Base-by-base conservation (phyloP, 2,888 invertebrate species). In the Cheiracanthium punctorium region DNA sequence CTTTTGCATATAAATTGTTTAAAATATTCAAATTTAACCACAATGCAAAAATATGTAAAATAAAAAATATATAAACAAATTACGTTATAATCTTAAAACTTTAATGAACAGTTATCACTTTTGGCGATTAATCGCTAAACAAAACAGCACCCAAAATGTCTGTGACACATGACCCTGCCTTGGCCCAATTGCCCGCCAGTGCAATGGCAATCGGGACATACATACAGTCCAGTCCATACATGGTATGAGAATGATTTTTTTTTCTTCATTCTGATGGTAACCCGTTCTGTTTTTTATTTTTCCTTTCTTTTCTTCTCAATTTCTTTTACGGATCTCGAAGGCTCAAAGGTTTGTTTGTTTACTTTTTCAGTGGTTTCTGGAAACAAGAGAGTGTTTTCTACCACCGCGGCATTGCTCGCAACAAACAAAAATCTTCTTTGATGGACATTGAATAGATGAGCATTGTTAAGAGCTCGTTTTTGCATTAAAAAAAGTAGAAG, bases 131-230 rank as follows among this genome's bases (percentile, higher is more conserved):
- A 24, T 58, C 58, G 58, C 58, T 5, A 20, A 5, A 58, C 1
- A 1, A 2, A 58, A 24, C 69, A 72, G 82, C 82, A 82, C 82
- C 82, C 77, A 72, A n/a, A 58, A 72, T 71, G 70, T 48, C 24
- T 82, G 65, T n/a, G 29, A 30, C 10, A 28, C 20, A 17, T 76
- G 71, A 76, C 82, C 72, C 82, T 82, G 82, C 82, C 82, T 82
- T 82, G 82, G 82, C 82, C 82, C 72, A 82, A 65, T 82, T 82
- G 82, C 64, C 48, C 41, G 74, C 58, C 29, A 33, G 52, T 41
- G 32, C 77, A 48, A 37, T 43, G 48, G 75, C 74, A 74, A 81
- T 58, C 75, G 75, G 82, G 71, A 65, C 82, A 76, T 20, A 28
- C 41, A 43, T 64, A 28, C 41, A 67, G 33, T 32, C 67, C 71